These are phyloP conservation scores for Calypte anna DNA, from an alignment of 2,113 vertebrate species.

Conservation along the genomic window DNA sequence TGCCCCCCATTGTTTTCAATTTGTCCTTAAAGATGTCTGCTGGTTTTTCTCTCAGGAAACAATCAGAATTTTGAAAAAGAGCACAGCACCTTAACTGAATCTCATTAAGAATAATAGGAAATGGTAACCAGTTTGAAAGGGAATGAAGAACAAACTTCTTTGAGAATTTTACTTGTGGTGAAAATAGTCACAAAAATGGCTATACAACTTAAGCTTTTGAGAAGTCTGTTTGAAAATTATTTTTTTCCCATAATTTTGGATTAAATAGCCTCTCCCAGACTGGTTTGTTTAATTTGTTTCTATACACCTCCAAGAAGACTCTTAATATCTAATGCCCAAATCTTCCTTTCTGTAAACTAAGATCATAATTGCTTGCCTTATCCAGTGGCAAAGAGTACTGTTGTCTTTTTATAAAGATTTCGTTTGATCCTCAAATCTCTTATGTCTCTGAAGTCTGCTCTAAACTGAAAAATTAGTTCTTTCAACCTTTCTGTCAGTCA, in stretches of 20 bases:
- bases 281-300: neutral
- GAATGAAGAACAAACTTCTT: neutral
- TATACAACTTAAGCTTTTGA: neutral
- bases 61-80: conserved; percentile 1
- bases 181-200: neutral
- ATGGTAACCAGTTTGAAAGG: neutral
- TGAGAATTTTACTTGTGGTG: neutral
- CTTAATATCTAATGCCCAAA: neutral
- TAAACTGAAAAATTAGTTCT: neutral
- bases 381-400: neutral
- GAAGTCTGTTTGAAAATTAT: neutral
- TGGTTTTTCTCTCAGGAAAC: neutral
- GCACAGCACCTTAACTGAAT: neutral
- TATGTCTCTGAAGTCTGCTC: neutral
- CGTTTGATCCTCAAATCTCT: neutral
- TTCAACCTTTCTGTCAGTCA: neutral
- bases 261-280: neutral
- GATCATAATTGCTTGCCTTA: neutral
- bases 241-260: neutral
- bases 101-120: neutral
- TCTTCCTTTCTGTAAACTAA: neutral
- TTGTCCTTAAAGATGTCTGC: conserved; percentile 18
- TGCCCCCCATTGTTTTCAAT: conserved; percentile 29
- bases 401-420: neutral
- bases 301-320: neutral